Conservation (phyloP, 2,888 invertebrate species). For the Ophraella communa region DNA sequence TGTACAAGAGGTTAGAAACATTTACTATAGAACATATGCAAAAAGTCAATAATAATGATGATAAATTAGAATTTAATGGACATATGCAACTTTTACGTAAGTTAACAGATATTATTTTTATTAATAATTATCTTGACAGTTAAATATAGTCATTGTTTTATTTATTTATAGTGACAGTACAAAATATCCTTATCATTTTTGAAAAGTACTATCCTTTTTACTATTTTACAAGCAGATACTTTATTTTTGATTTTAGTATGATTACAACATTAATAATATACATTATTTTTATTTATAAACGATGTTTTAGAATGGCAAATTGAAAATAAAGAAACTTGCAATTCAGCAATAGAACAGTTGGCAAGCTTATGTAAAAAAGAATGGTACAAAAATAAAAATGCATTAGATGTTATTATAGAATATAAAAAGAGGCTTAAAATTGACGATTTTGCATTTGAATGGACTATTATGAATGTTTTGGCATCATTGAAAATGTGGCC, state of each 20-base stretch:
- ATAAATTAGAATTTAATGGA: slow-evolving; percentile 45
- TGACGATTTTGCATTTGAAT: slow-evolving; percentile 54
- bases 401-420: slow-evolving; percentile 43
- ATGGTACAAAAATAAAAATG: slow-evolving; percentile 42
- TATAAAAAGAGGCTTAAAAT: slow-evolving; percentile 53
- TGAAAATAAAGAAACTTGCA: slow-evolving; percentile 43
- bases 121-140: not conserved
- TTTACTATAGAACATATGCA: slow-evolving; percentile 47
- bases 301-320: slow-evolving; percentile 53
- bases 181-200: too few species aligned
- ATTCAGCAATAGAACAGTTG: slow-evolving; percentile 51
- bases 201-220: too few species aligned
- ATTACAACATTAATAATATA: too few species aligned
- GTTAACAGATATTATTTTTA: slow-evolving; percentile 22
- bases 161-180: not conserved
- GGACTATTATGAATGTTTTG: slow-evolving; percentile 53
- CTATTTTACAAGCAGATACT: too few species aligned
- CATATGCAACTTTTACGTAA: slow-evolving; percentile 49
- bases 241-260: too few species aligned
- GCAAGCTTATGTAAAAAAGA: slow-evolving; percentile 48
- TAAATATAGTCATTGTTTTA: not conserved
- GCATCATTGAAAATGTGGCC: slow-evolving; percentile 51
- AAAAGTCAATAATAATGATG: slow-evolving; percentile 44
- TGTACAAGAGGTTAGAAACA: slow-evolving; percentile 45
- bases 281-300: not conserved